phyloP scores from a whole-genome alignment of 2,888 invertebrate genomes.

The Beris morrisii region DNA sequence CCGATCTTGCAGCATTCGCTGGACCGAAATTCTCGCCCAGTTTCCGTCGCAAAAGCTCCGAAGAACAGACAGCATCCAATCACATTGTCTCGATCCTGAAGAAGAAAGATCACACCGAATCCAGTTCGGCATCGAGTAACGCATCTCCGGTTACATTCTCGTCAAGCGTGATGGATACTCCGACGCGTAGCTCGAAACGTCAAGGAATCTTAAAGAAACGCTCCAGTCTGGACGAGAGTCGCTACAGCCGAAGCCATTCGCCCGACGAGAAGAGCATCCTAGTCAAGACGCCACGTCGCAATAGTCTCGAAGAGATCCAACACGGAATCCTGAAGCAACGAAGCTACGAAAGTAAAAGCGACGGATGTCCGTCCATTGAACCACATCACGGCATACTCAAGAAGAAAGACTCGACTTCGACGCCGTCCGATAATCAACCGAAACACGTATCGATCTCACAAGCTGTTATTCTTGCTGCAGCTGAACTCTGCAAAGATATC shows the following conservation, averaged over 20 bases:
- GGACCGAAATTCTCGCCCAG: conserved; percentile 47
- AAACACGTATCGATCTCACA: conserved; percentile 57
- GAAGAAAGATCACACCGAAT: conserved; percentile 62
- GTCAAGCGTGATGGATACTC: conserved; percentile 71
- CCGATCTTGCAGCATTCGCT: conserved; percentile 36
- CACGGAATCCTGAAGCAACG: conserved; percentile 81
- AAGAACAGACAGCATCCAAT: conserved; percentile 58
- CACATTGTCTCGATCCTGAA: conserved; percentile 68
- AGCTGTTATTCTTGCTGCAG: conserved; percentile 55
- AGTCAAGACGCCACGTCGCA: conserved; percentile 53
- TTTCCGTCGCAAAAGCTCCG: conserved; percentile 53
- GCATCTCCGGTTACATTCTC: conserved; percentile 79
- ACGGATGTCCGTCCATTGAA: conserved; percentile 62
- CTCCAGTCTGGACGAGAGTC: conserved; percentile 74
- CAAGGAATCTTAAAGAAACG: conserved; percentile 84
- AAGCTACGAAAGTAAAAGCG: conserved; percentile 68
- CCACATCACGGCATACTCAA: conserved; percentile 76
- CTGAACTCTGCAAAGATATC: conserved; percentile 59
- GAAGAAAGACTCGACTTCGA: conserved; percentile 55
- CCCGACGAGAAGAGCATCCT: conserved; percentile 56
- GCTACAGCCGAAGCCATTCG: conserved; percentile 55
- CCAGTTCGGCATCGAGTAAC: conserved; percentile 59
- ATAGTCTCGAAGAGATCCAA: conserved; percentile 53
- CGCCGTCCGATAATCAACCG: conserved; percentile 53
- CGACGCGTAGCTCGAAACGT: conserved; percentile 63